Evolutionary conservation across 2,888 invertebrate species (phyloP), one percentile per base, ranked within the genome.

Genomic region (Pollenia amentaria): DNA sequence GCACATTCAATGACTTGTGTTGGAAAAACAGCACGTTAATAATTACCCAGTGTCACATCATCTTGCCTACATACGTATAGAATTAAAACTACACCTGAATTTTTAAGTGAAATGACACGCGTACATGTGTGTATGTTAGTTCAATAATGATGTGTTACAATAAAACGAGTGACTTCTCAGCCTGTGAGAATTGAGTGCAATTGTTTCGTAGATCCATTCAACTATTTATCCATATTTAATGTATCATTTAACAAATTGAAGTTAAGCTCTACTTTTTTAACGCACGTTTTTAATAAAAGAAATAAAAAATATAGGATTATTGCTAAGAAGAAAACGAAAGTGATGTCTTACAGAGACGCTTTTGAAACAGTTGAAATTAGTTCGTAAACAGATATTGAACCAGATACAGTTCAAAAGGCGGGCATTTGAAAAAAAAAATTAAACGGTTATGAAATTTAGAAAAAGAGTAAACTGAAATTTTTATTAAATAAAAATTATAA

Each of bases 181-280:
- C 21, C 38, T 70, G 18, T 40, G 70, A 48, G 67, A 48, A 75
- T 46, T 67, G 72, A 80, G 80, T 73, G 21, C 10, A 0, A 8
- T 62, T 57, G 53, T 65, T 46, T 29, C 42, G 29, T 16, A 64
- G 44, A 73, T 69, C 67, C 73, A 73, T 78, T 57, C 75, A 72
- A 62, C 11, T 53, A 72, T 67, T 67, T 67, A 80, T 72, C 65
- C 72, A 82, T 75, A 72, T 79, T 84, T 53, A 84, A 84, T 67
- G 72, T 77, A 60, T 67, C 77, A 65, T 72, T 77, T 51, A 79
- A 80, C 44, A 65, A 72, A 69, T 70, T 81, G 64, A 77, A 77
- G 80, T 79, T 64, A 81, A 81, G 76, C 87, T 65, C 76, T 12
- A 70, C 57, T 83, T 85, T 76, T 40, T 67, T 51, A 73, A 75